These are phyloP conservation scores for Hypothenemus hampei DNA, from an alignment of 1,140 invertebrate species.

Conservation along the genomic window DNA sequence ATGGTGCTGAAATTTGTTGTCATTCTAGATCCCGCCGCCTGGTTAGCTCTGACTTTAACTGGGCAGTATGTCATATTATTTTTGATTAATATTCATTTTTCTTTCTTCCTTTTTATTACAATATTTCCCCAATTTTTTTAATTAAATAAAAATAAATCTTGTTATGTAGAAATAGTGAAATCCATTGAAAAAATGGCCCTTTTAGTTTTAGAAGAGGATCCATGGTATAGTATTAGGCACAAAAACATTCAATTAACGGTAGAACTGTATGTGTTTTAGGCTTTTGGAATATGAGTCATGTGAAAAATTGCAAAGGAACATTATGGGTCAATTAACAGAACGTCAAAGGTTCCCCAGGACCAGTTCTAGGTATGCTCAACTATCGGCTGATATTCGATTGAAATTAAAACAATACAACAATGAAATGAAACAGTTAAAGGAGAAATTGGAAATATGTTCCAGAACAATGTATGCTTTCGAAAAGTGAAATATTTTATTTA, in stretches of 20 bases:
- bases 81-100: no score
- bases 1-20: no score
- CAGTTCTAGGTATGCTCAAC: conserved; percentile 51
- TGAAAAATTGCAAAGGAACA: conserved; percentile 57
- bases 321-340: conserved; percentile 56
- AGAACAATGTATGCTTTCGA: conserved; percentile 31
- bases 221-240: conserved; percentile 30
- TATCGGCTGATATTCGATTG: conserved; percentile 57
- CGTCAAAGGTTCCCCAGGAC: conserved; percentile 51
- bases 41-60: no score
- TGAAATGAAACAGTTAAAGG: conserved; percentile 56
- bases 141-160: no score
- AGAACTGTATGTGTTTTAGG: conserved; percentile 46
- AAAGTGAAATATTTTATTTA: neutral
- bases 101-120: no score
- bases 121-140: no score
- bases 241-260: neutral
- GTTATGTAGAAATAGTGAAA: no score
- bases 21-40: no score
- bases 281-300: conserved; percentile 61
- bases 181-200: no score
- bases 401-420: conserved; percentile 57
- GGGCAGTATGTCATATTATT: no score
- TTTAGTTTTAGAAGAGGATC: conserved; percentile 40
- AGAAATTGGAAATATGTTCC: conserved; percentile 51